Evolutionary conservation across 2,888 invertebrate species (phyloP), one percentile per base, ranked within the genome.

Genomic region (Yponomeuta malinellus): DNA sequence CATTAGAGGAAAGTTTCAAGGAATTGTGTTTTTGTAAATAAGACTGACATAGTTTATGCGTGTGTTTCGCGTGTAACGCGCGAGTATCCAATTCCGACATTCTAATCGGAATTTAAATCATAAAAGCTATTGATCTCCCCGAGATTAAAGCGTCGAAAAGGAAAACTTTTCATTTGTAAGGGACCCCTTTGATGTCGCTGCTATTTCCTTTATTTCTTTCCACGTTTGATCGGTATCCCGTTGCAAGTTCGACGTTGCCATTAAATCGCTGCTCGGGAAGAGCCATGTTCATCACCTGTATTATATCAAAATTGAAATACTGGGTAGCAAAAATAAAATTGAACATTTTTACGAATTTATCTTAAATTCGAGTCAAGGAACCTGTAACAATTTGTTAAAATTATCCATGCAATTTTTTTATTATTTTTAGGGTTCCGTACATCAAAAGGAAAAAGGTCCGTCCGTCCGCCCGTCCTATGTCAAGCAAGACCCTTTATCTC

Each of bases 201-300:
- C 80, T 83, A 83, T 84, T 68, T 81, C 82, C 80, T 85, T 84
- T 83, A 78, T 81, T 59, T 79, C 77, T 77, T 78, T 76, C 74
- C 73, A 73, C 65, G 74, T 31, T 69, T 43, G 70, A 72, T 78
- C 12, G 71, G 71, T 82, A 79, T 87, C 87, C 83, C 83, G 85
- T 85, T 85, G 82, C 82, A 84, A 82, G 82, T 84, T 81, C 79
- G 15, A 43, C 70, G 63, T 70, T 70, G 83, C 86, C 87, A 87
- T 87, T 87, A 87, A 87, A 87, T 87, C 84, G 86, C 85, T 84
- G 83, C 84, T 84, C 79, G 52, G 15, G n/a, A 37, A 12, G n/a
- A 67, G 37, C 43, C 33, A n/a, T 67, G 37, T 43, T 67, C 67
- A 67, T 67, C 67, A 67, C 37, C 78, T 75, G 81, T 83, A 85